Conservation (phyloP, 2,113 vertebrate species). For the Bostrychus sinensis region DNA sequence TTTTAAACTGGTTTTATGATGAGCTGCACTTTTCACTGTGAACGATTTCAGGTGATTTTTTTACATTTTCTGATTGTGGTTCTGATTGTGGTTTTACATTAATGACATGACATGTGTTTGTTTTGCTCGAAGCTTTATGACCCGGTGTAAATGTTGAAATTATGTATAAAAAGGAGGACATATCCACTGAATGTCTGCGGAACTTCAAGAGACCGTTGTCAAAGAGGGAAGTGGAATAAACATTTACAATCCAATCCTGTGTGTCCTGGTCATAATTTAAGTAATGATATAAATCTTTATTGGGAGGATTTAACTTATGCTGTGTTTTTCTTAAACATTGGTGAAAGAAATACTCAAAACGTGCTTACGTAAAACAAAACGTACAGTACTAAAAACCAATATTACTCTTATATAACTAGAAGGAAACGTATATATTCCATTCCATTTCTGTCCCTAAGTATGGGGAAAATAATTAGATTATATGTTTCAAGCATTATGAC, state of each 20-base stretch:
- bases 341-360: too few relatives aligned
- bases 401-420: too few relatives aligned
- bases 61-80: slow-evolving; percentile 1
- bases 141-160: slow-evolving; percentile 26
- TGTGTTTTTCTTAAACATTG: too few relatives aligned
- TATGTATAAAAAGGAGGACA: slow-evolving; percentile 2
- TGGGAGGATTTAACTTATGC: too few relatives aligned
- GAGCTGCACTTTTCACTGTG: slow-evolving; percentile 54
- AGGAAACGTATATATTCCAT: too few relatives aligned
- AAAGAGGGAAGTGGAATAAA: slow-evolving; percentile 47
- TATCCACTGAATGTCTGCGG: slow-evolving; percentile 32
- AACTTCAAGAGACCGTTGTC: slow-evolving; percentile 24
- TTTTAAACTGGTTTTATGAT: slow-evolving; percentile 46
- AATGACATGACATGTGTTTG: not conserved
- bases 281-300: not conserved
- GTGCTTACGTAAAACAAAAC: too few relatives aligned
- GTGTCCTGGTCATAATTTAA: not conserved
- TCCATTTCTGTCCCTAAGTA: too few relatives aligned
- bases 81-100: not conserved
- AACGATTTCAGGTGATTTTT: slow-evolving; percentile 38
- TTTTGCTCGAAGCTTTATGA: slow-evolving; percentile 34
- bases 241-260: slow-evolving; percentile 25
- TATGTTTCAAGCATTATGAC: too few relatives aligned
- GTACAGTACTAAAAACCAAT: too few relatives aligned
- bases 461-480: too few relatives aligned